These are phyloP conservation scores for Rhinichthys osculus DNA, from an alignment of 2,797 vertebrate species.

Conservation along the genomic window DNA sequence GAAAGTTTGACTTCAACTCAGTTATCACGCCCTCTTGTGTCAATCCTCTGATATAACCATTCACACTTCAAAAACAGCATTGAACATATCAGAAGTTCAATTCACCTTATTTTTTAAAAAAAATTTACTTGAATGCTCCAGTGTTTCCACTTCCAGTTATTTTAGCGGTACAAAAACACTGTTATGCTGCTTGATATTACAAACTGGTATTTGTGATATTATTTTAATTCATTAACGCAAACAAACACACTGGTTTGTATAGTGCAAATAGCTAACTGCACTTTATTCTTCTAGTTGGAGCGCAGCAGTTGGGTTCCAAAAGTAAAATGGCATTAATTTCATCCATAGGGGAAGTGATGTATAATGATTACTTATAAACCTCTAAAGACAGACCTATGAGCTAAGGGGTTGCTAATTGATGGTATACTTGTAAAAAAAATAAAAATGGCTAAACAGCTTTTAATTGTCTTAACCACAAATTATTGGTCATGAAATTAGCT, in stretches of 20 bases:
- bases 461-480: no score
- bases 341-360: neutral
- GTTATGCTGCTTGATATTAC: neutral
- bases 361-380: neutral
- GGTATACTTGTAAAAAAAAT: no score
- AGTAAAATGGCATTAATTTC: neutral
- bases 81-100: neutral
- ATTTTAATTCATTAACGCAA: neutral
- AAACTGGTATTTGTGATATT: neutral
- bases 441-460: neutral
- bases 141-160: neutral
- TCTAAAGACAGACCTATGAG: neutral
- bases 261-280: neutral
- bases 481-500: no score
- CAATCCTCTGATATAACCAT: conserved; percentile 39
- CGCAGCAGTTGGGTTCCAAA: neutral
- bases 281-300: neutral
- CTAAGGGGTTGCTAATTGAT: no score
- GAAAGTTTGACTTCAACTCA: conserved; percentile 26
- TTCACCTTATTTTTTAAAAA: neutral
- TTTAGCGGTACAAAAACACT: neutral
- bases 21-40: conserved; percentile 66
- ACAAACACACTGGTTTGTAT: neutral
- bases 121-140: neutral
- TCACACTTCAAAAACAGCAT: neutral